Percentiles rank a stretch among this genome's conserved stretches.
phyloP scores from a whole-genome alignment of 1,140 invertebrate species.

The Papilio polytes region DNA sequence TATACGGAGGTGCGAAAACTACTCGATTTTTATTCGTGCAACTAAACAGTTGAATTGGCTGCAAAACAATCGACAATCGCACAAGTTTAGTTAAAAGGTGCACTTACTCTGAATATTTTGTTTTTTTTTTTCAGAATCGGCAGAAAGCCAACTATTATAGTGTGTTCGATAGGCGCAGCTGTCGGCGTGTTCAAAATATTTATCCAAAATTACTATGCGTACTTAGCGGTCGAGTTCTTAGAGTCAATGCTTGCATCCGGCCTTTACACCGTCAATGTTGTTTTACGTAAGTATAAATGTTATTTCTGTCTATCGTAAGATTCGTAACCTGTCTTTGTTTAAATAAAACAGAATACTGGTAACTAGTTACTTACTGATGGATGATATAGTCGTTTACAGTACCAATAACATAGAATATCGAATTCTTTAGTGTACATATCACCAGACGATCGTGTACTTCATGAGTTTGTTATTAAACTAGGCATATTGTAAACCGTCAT shows the following conservation, averaged over 20 bases:
- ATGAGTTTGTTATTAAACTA: background rate
- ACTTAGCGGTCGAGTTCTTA: constrained; percentile 64
- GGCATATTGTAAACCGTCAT: background rate
- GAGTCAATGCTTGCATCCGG: constrained; percentile 68
- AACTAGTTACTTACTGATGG: background rate
- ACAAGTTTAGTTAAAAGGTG: too few species aligned
- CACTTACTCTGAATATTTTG: background rate
- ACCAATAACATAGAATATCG: background rate
- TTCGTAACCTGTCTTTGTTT: background rate
- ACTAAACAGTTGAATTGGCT: too few species aligned
- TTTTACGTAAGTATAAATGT: constrained; percentile 61
- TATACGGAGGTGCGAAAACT: too few species aligned
- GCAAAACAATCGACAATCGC: too few species aligned
- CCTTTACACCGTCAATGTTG: constrained; percentile 68
- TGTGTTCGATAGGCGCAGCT: constrained; percentile 64
- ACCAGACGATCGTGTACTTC: background rate
- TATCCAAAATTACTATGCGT: constrained; percentile 62
- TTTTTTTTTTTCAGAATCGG: constrained; percentile 62
- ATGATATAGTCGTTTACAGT: background rate
- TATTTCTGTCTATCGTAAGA: constrained; percentile 22
- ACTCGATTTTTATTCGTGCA: too few species aligned
- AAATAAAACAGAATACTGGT: background rate
- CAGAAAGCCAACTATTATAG: constrained; percentile 67
- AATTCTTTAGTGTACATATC: background rate
- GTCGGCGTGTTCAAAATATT: constrained; percentile 67